A percentile compares a stretch with the other conserved stretches of the same genome.
These are phyloP conservation scores for Verasper variegatus DNA, from an alignment of 2,113 vertebrate species.

Conservation along the genomic window DNA sequence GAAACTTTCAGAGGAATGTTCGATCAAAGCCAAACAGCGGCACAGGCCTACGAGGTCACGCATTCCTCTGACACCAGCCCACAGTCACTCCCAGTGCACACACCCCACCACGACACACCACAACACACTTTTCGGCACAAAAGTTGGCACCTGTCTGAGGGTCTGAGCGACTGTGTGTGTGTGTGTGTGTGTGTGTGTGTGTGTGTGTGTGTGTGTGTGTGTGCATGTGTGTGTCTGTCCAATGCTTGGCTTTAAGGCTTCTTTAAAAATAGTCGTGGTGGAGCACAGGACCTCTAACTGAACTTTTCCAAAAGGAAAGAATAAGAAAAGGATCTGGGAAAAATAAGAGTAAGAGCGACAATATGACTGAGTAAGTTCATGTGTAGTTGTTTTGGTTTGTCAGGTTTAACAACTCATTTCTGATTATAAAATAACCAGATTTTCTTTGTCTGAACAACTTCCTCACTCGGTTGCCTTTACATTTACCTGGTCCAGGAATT, in stretches of 20 bases:
- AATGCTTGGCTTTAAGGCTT: conserved; percentile 64
- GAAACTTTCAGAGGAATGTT: conserved; percentile 89
- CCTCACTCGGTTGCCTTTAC: too few species aligned
- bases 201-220: conserved; percentile 22
- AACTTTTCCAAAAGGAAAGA: conserved; percentile 54
- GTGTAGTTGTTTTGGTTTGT: not conserved
- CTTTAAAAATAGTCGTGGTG: conserved; percentile 76
- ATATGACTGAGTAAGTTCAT: not conserved
- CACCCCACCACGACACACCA: conserved; percentile 65
- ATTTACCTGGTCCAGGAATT: too few species aligned
- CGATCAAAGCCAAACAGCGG: conserved; percentile 88
- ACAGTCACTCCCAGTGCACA: conserved; percentile 80
- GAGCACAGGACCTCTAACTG: conserved; percentile 70
- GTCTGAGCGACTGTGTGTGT: conserved; percentile 27
- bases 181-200: conserved; percentile 16
- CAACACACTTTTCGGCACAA: conserved; percentile 61
- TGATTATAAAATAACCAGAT: too few species aligned
- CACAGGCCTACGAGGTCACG: conserved; percentile 85
- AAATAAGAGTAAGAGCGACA: not conserved
- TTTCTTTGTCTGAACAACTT: too few species aligned
- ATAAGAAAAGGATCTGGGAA: conserved; percentile 5
- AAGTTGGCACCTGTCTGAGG: conserved; percentile 73
- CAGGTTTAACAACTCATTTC: not conserved
- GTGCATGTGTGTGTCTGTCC: conserved; percentile 15
- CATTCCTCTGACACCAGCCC: conserved; percentile 84